phyloP scores from a whole-genome alignment of 92 coral and sea anemone species.

The Phenganax stokvisi region DNA sequence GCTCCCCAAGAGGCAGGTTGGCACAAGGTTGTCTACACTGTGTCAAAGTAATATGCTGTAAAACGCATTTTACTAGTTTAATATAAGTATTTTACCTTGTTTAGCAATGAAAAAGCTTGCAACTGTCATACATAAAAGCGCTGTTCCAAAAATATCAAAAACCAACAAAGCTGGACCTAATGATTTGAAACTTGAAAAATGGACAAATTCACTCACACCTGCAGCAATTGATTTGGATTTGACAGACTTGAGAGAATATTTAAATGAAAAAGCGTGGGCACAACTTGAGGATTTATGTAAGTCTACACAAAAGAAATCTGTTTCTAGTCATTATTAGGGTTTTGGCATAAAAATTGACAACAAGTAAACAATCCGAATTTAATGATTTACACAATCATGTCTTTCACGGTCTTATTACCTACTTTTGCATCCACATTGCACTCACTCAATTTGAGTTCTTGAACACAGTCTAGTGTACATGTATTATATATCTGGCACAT shows the following conservation, averaged over 20 bases:
- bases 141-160: neutral
- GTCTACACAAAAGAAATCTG: no score
- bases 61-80: neutral
- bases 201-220: neutral
- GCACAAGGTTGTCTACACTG: neutral
- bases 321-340: no score
- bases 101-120: slow-evolving; percentile 14
- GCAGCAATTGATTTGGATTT: slow-evolving; percentile 16
- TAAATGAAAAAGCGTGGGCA: slow-evolving; percentile 16
- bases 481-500: no score
- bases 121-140: neutral
- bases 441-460: no score
- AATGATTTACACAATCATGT: no score
- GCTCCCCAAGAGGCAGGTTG: neutral
- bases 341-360: no score
- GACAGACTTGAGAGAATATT: slow-evolving; percentile 17
- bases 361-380: no score
- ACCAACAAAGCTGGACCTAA: slow-evolving; percentile 6
- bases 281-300: neutral
- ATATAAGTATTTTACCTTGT: neutral
- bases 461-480: no score
- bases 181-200: slow-evolving; percentile 6
- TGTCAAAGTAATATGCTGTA: neutral
- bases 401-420: no score
- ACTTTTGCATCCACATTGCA: no score